Base-by-base conservation (phyloP, 1,140 invertebrate species). In the Protaetia brevitarsis region DNA sequence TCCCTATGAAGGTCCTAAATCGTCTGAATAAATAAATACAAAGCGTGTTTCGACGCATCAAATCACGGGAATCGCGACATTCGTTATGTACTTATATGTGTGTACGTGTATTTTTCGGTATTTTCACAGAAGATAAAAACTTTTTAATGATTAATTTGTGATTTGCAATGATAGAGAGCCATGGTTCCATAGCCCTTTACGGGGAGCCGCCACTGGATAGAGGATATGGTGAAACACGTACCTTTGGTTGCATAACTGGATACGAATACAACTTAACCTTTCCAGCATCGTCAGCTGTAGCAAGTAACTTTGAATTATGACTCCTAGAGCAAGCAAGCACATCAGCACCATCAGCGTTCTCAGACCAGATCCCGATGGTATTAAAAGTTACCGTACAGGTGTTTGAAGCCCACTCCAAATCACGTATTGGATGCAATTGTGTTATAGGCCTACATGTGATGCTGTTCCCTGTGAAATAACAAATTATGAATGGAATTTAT, bases 221-320 rank as follows among this genome's bases (percentile, higher is more conserved):
- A n/a, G n/a, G n/a, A n/a, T n/a, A n/a, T n/a, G n/a, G 23, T 61
- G 2, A 61, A 60, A 7, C 26, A 64, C 29, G 34, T 82, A 92
- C 92, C 86, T 91, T 94, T 34, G 91, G 91, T 77, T 94, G 90
- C 57, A 83, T 87, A 51, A 86, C 89, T 1, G 94, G 95, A 79
- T 92, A 95, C 2, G 86, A 84, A 77, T 88, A 96, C 0, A 97
- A 79, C 78, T 94, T 95, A 8, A 97, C 90, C 84, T 94, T 95
- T 23, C 95, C 95, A 79, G 91, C 94, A 80, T 97, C 94, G 78
- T 97, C 94, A 2, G 89, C 94, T 6, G 91, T 92, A 1, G 88
- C 92, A 27, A 94, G 75, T 3, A 96, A 76, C 51, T 87, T 85
- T 11, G 80, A 75, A 71, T 91, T 86, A 71, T 89, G 83, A 4